Percentiles rank a stretch among this genome's conserved stretches.
Conservation (phyloP, 2,888 invertebrate species). For the Dolichomitus sp. region DNA sequence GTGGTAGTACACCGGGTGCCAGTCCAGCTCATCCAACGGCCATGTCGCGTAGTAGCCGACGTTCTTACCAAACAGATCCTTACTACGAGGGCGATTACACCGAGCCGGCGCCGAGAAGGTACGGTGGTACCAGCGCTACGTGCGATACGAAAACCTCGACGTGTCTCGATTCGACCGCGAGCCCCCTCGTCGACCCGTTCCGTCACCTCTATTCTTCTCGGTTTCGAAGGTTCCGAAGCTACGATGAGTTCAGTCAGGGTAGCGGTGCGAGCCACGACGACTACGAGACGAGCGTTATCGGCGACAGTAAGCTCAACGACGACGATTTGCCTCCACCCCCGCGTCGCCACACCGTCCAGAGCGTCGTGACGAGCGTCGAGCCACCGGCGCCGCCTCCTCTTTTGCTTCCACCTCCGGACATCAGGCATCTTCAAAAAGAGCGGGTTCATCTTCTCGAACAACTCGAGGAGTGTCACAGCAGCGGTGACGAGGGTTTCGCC, state of each 20-base stretch:
- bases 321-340: constrained; percentile 86
- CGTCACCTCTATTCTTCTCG: constrained; percentile 59
- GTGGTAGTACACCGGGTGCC: constrained; percentile 85
- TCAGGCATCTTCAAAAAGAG: constrained; percentile 91
- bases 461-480: constrained; percentile 91
- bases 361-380: constrained; percentile 87
- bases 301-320: constrained; percentile 83
- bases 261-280: constrained; percentile 91
- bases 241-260: constrained; percentile 92
- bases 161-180: constrained; percentile 41
- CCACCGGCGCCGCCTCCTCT: constrained; percentile 83
- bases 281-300: constrained; percentile 80
- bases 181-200: constrained; percentile 52
- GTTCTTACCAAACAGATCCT: constrained; percentile 82
- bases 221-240: constrained; percentile 88
- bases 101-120: constrained; percentile 78
- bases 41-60: constrained; percentile 86
- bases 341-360: constrained; percentile 87
- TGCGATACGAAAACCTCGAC: constrained; percentile 54
- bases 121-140: constrained; percentile 51
- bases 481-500: constrained; percentile 90
- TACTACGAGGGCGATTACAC: constrained; percentile 84
- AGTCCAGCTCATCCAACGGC: constrained; percentile 87
- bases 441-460: constrained; percentile 91
- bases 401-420: constrained; percentile 88